phyloP scores from a whole-genome alignment of 2,113 vertebrate genomes.

The Ursus arctos region DNA sequence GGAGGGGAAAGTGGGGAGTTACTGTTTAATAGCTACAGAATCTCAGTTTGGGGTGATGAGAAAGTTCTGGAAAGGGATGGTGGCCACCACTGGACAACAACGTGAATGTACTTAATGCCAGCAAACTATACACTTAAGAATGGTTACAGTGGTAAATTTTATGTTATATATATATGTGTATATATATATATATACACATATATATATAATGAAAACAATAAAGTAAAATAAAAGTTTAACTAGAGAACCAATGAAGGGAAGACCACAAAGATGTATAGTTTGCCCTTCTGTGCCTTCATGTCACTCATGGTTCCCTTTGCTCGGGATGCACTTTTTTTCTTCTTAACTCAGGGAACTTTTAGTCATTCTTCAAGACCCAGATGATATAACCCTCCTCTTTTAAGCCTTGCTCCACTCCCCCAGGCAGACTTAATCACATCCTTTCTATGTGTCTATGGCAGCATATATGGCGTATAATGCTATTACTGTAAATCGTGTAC shows the following conservation, averaged over 20 bases:
- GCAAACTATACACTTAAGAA: not conserved
- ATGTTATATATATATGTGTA: fast-evolving
- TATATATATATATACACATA: no score
- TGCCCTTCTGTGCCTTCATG: not conserved
- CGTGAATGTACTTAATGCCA: no score
- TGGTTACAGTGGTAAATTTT: not conserved
- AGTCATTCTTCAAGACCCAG: not conserved
- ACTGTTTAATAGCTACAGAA: not conserved
- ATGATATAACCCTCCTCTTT: not conserved
- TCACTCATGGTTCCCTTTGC: not conserved
- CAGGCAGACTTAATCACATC: not conserved
- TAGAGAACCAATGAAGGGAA: fast-evolving
- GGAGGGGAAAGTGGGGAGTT: fast-evolving
- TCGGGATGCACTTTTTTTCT: not conserved
- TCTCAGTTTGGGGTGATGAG: not conserved
- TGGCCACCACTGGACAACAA: fast-evolving
- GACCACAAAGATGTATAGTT: not conserved
- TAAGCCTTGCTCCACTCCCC: not conserved
- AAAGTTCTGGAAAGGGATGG: not conserved
- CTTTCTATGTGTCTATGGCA: not conserved
- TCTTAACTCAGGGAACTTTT: not conserved
- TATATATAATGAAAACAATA: not conserved
- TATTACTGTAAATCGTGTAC: not conserved
- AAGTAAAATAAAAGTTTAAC: not conserved
- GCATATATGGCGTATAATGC: fast-evolving